These are phyloP conservation scores for Lynx canadensis DNA, from an alignment of 2,113 vertebrate genomes.

Conservation along the genomic window DNA sequence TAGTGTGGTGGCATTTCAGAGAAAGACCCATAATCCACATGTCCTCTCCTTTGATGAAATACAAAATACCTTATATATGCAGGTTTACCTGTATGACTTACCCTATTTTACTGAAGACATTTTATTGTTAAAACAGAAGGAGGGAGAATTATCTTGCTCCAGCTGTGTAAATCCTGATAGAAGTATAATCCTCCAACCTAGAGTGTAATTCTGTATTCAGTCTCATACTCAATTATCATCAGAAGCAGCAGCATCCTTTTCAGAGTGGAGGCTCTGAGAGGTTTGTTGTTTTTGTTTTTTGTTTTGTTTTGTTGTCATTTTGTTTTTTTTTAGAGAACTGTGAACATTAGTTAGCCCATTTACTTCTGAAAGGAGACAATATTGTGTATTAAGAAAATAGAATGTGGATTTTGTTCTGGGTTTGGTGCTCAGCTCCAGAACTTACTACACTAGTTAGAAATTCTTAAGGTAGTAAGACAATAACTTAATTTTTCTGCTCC, in stretches of 20 bases:
- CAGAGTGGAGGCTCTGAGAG: not conserved
- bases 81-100: slow-evolving; percentile 45
- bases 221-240: slow-evolving; percentile 53
- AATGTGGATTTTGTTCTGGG: not conserved
- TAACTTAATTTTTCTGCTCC: not conserved
- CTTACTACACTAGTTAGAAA: not conserved
- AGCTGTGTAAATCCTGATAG: slow-evolving; percentile 65
- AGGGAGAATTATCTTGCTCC: slow-evolving; percentile 53
- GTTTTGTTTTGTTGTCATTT: not conserved
- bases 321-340: not conserved
- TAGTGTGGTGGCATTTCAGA: not conserved
- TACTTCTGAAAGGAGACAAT: slow-evolving; percentile 1
- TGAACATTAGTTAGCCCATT: not conserved
- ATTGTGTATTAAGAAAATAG: not conserved
- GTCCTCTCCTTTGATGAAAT: slow-evolving; percentile 30
- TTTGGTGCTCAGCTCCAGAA: not conserved
- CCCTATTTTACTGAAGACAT: slow-evolving; percentile 46
- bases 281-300: not conserved
- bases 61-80: not conserved
- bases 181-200: slow-evolving; percentile 39
- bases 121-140: slow-evolving; percentile 63
- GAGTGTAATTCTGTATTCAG: slow-evolving; percentile 24
- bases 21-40: not conserved
- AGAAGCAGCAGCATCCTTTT: slow-evolving; percentile 11
- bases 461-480: not conserved